These are phyloP conservation scores for Stictonetta naevosa DNA, from an alignment of 2,113 vertebrate genomes.

Conservation along the genomic window DNA sequence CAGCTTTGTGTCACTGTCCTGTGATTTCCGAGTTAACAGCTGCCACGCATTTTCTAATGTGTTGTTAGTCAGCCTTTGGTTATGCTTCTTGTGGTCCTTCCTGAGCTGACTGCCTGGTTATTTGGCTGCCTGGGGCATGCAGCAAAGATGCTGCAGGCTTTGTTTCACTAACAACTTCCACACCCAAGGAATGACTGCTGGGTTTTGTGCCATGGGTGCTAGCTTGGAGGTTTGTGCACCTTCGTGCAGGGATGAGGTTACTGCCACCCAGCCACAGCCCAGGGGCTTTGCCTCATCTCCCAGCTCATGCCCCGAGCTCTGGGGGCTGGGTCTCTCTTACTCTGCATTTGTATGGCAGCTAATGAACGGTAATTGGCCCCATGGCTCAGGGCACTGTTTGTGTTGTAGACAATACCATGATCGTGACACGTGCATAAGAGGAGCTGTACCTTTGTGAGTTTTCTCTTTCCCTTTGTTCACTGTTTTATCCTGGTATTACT, in stretches of 20 bases:
- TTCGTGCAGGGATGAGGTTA: rapidly evolving
- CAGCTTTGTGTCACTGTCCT: neutral
- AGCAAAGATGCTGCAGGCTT: neutral
- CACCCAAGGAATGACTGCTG: neutral
- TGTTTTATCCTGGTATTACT: neutral
- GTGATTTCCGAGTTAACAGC: neutral
- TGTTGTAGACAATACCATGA: rapidly evolving
- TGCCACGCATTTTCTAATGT: neutral
- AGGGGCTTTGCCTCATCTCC: neutral
- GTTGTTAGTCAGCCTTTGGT: neutral
- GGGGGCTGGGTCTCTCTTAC: neutral
- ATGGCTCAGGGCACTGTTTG: neutral
- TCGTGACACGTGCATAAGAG: rapidly evolving
- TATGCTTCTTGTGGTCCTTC: neutral
- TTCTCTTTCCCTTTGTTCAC: neutral
- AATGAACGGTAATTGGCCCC: neutral
- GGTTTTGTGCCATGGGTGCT: neutral
- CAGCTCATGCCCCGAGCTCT: rapidly evolving
- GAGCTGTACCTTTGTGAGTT: neutral
- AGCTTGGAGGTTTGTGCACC: neutral
- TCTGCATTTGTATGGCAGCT: neutral
- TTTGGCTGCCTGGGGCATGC: neutral
- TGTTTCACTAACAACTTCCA: neutral
- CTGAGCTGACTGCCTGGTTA: neutral
- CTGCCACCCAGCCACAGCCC: neutral